Conservation (phyloP, 2,888 invertebrate genomes). For the Branchellion lobata region DNA sequence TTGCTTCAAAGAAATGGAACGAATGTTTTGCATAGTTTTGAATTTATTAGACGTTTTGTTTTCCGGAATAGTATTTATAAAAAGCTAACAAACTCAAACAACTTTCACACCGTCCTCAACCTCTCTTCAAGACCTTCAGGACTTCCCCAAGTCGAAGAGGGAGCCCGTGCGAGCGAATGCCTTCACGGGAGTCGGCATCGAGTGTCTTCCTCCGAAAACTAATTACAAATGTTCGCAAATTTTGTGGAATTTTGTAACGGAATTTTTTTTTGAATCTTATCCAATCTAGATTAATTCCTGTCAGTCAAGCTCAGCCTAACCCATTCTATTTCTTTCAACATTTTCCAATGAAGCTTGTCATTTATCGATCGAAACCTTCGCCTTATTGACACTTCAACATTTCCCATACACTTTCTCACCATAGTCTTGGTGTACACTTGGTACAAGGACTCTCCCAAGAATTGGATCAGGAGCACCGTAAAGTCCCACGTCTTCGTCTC, state of each 20-base stretch:
- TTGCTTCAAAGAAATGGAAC: neutral
- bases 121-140: slow-evolving; percentile 57
- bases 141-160: slow-evolving; percentile 58
- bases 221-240: slow-evolving; percentile 69
- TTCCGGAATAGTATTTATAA: too few species aligned
- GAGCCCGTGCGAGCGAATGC: slow-evolving; percentile 54
- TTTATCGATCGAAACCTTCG: neutral
- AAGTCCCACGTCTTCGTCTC: slow-evolving; percentile 81
- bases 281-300: too few species aligned
- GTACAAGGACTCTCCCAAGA: slow-evolving; percentile 84
- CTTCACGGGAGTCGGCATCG: slow-evolving; percentile 55
- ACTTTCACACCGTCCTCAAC: too few species aligned
- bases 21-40: neutral
- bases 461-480: slow-evolving; percentile 87
- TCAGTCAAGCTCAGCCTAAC: neutral
- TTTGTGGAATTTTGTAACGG: neutral
- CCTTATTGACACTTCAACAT: too few species aligned
- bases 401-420: too few species aligned
- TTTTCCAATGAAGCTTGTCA: too few species aligned
- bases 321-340: neutral
- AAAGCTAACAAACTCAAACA: too few species aligned
- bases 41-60: too few species aligned
- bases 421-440: slow-evolving; percentile 60
- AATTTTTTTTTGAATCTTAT: neutral
- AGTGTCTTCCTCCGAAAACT: slow-evolving; percentile 75